Conservation (phyloP, 1,140 invertebrate genomes). For the Brachionus sp. region DNA sequence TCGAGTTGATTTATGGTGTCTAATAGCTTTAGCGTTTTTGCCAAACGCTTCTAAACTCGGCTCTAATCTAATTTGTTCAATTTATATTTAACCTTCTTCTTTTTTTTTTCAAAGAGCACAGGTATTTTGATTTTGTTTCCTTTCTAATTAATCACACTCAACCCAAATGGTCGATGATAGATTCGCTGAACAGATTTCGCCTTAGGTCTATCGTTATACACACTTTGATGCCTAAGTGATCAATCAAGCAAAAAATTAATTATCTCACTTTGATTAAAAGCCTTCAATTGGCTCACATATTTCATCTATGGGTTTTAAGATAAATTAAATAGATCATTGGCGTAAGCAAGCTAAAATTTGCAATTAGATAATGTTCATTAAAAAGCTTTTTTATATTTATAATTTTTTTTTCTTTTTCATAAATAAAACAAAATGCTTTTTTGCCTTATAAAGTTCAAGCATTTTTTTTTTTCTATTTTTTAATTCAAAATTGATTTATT, state of each 20-base stretch:
- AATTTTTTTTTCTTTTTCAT: too few relatives aligned
- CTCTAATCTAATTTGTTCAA: neutral
- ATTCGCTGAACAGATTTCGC: neutral
- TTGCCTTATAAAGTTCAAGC: neutral
- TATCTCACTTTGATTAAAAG: neutral
- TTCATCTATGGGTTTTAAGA: neutral
- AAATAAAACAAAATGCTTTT: neutral
- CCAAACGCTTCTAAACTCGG: neutral
- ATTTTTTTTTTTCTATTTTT: too few relatives aligned
- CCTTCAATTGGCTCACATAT: neutral
- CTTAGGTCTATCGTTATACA: neutral
- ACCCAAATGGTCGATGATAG: neutral
- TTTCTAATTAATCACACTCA: neutral
- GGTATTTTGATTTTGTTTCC: neutral
- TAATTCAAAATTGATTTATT: neutral
- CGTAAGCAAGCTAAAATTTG: neutral
- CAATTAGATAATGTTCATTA: conserved; percentile 5
- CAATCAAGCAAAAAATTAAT: neutral
- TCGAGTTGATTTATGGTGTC: neutral
- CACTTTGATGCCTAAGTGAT: neutral
- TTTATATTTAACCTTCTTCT: neutral
- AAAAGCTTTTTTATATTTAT: neutral
- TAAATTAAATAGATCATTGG: neutral
- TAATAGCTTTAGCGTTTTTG: neutral
- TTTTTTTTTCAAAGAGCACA: neutral